phyloP scores from a whole-genome alignment of 2,888 invertebrate genomes.

The Drosophila pseudotakahashii region DNA sequence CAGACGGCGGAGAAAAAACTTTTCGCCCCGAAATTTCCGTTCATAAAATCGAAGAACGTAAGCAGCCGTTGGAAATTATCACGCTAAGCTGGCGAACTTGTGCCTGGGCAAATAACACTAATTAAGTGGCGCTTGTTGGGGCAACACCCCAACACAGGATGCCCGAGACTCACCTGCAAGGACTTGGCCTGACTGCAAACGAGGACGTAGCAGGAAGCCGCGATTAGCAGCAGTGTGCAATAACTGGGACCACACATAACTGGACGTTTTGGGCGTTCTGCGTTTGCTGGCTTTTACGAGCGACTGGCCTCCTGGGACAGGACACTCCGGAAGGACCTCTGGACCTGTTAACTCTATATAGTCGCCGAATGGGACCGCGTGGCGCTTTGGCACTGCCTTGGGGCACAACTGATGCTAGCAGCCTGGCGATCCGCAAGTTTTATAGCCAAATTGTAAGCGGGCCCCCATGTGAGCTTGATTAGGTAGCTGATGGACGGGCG shows the following conservation, averaged over 20 bases:
- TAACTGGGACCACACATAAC: constrained; percentile 74
- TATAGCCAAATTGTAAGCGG: constrained; percentile 59
- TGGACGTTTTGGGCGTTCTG: constrained; percentile 13
- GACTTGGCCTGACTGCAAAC: constrained; percentile 69
- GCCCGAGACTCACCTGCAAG: constrained; percentile 69
- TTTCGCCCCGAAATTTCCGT: constrained; percentile 22
- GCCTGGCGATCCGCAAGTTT: constrained; percentile 55
- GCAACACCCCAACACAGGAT: background rate
- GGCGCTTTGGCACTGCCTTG: constrained; percentile 36
- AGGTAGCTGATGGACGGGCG: constrained; percentile 69
- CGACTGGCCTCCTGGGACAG: constrained; percentile 11
- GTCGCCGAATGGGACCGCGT: constrained; percentile 23
- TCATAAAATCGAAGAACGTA: constrained; percentile 7
- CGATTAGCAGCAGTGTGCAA: constrained; percentile 75
- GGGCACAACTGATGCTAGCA: constrained; percentile 61
- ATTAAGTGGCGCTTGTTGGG: constrained; percentile 57
- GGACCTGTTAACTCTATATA: constrained; percentile 26
- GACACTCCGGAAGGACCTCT: constrained; percentile 26
- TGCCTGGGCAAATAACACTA: constrained; percentile 60
- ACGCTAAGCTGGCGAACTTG: constrained; percentile 23
- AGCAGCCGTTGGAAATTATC: constrained; percentile 32
- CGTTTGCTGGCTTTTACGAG: constrained; percentile 30
- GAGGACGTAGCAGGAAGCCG: constrained; percentile 72
- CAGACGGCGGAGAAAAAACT: constrained; percentile 10
- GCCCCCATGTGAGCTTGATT: constrained; percentile 53